phyloP scores from a whole-genome alignment of 1,140 invertebrate species.

The Littorina saxatilis region DNA sequence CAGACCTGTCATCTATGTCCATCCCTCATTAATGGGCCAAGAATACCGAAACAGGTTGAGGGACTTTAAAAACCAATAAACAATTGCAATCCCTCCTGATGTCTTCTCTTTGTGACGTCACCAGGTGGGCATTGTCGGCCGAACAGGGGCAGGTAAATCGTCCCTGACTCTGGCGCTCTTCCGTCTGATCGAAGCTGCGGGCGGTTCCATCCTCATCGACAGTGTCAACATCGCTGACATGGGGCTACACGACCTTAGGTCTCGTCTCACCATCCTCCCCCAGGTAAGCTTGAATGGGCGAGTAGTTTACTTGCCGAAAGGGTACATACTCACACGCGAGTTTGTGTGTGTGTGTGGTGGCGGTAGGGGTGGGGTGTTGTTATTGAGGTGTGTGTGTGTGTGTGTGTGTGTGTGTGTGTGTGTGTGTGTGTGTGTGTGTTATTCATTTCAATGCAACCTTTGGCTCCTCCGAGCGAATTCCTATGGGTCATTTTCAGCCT shows the following conservation, averaged over 20 bases:
- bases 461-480: too few relatives aligned
- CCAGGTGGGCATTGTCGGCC: slow-evolving; percentile 40
- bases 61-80: neutral
- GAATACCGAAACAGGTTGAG: neutral
- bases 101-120: neutral
- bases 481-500: too few relatives aligned
- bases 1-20: neutral
- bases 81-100: neutral
- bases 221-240: slow-evolving; percentile 37
- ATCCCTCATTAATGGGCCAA: neutral
- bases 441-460: too few relatives aligned
- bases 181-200: slow-evolving; percentile 39
- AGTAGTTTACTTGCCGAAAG: too few relatives aligned
- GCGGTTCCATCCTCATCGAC: slow-evolving; percentile 36
- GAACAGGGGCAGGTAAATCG: slow-evolving; percentile 46
- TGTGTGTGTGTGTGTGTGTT: slow-evolving; percentile 3
- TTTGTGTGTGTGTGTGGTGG: slow-evolving; percentile 9
- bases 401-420: slow-evolving; percentile 8
- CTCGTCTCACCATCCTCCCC: slow-evolving; percentile 38
- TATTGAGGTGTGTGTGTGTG: too few relatives aligned
- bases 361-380: too few relatives aligned
- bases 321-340: neutral
- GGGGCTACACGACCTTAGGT: slow-evolving; percentile 39
- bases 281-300: slow-evolving; percentile 2
- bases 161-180: slow-evolving; percentile 40